phyloP scores from a whole-genome alignment of 2,888 invertebrate genomes.

The Ochropacha duplaris region DNA sequence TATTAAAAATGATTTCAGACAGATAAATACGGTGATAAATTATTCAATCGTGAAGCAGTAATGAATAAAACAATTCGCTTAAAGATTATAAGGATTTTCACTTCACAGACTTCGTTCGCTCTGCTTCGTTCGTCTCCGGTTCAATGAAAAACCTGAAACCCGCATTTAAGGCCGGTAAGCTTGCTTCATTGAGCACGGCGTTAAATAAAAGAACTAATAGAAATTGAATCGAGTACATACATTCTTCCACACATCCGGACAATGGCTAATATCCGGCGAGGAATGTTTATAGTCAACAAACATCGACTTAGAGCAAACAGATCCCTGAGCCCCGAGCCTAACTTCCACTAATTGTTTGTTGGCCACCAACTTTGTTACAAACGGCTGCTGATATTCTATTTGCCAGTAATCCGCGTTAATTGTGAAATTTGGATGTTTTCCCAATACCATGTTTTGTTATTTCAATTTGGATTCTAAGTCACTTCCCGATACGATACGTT shows the following conservation, averaged over 20 bases:
- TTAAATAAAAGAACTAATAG: slow-evolving; percentile 39
- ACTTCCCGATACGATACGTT: too few relatives aligned
- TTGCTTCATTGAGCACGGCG: slow-evolving; percentile 18
- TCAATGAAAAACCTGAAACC: slow-evolving; percentile 14
- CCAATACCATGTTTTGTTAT: neutral
- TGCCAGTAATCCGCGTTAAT: slow-evolving; percentile 31
- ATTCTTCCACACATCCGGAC: slow-evolving; percentile 68
- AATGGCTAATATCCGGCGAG: slow-evolving; percentile 73
- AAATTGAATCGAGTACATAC: slow-evolving; percentile 37
- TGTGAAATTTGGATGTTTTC: slow-evolving; percentile 26
- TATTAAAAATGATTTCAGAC: neutral
- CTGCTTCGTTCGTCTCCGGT: slow-evolving; percentile 9
- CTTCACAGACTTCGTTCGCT: neutral
- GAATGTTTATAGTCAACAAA: slow-evolving; percentile 70
- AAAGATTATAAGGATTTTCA: neutral
- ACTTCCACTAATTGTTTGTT: slow-evolving; percentile 65
- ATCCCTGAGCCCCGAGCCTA: slow-evolving; percentile 54
- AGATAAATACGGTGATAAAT: neutral
- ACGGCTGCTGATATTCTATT: slow-evolving; percentile 45
- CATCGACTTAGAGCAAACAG: slow-evolving; percentile 65
- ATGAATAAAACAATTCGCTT: neutral
- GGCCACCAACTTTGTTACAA: slow-evolving; percentile 56
- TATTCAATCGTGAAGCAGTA: neutral
- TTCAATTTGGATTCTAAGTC: too few relatives aligned
- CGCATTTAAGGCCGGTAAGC: slow-evolving; percentile 16